These are phyloP conservation scores for Centruroides sculpturatus DNA, from an alignment of 1,140 invertebrate genomes.

Conservation along the genomic window DNA sequence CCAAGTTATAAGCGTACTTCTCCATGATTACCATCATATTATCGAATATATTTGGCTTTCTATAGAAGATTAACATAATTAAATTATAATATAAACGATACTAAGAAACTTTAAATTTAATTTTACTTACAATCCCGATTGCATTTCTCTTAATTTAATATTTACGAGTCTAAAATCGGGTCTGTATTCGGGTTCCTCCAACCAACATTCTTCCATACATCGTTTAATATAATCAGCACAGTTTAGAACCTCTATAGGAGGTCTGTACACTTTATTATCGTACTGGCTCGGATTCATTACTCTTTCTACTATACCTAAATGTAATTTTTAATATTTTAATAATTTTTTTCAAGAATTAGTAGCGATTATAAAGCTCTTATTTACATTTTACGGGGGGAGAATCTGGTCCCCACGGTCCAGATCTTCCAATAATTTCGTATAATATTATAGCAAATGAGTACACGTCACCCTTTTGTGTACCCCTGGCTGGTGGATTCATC, in stretches of 20 bases:
- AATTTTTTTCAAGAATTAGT: background rate
- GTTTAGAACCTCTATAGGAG: constrained; percentile 35
- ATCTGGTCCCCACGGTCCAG: constrained; percentile 45
- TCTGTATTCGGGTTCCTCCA: constrained; percentile 55
- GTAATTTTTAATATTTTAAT: background rate
- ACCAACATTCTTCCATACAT: constrained; percentile 59
- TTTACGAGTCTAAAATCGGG: constrained; percentile 68
- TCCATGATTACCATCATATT: constrained; percentile 77
- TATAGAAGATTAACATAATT: constrained; percentile 16
- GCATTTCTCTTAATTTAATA: constrained; percentile 65
- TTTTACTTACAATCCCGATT: constrained; percentile 51
- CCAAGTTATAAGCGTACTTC: constrained; percentile 69
- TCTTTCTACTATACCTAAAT: constrained; percentile 31
- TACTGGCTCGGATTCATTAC: constrained; percentile 26
- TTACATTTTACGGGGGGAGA: constrained; percentile 7
- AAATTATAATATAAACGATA: too few species aligned
- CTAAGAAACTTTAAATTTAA: background rate
- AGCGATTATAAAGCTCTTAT: background rate
- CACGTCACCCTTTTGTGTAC: constrained; percentile 53
- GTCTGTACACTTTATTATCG: constrained; percentile 32
- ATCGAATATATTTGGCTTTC: constrained; percentile 72
- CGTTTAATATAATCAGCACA: constrained; percentile 43
- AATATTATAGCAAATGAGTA: constrained; percentile 54
- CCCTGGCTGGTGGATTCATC: constrained; percentile 33
- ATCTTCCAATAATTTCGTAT: constrained; percentile 49